Evolutionary conservation across 2,888 invertebrate species (phyloP).

Genomic region (Xylota segnis): DNA sequence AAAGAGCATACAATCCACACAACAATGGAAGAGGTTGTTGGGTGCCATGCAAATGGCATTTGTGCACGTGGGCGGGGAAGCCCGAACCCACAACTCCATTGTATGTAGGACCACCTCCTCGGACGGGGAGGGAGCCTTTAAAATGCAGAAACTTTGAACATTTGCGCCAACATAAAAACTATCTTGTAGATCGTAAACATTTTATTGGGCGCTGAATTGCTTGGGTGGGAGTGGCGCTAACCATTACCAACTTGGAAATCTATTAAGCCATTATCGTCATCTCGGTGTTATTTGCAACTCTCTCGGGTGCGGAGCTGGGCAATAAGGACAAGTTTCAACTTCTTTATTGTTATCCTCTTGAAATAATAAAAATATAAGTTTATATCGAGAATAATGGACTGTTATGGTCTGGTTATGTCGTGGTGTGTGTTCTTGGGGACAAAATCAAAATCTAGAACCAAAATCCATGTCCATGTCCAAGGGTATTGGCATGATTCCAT

Average conservation of each 20-base stretch:
- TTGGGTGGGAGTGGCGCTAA: slow-evolving; percentile 38
- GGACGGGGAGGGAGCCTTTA: slow-evolving; percentile 1
- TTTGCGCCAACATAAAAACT: slow-evolving; percentile 62
- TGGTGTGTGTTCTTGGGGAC: no score
- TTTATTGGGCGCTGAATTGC: slow-evolving; percentile 55
- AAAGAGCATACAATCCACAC: slow-evolving; percentile 22
- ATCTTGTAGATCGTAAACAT: slow-evolving; percentile 67
- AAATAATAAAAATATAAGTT: slow-evolving; percentile 25
- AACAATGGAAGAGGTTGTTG: slow-evolving; percentile 13
- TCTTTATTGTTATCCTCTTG: slow-evolving; percentile 20
- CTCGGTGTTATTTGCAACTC: background rate
- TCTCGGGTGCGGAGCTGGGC: background rate
- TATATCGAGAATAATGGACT: slow-evolving; percentile 39
- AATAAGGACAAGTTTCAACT: background rate
- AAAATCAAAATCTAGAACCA: no score
- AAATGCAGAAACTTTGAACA: slow-evolving; percentile 41
- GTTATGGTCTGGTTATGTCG: slow-evolving; percentile 1
- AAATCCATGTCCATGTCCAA: no score
- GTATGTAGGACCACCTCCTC: slow-evolving; percentile 28
- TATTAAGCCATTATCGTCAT: slow-evolving; percentile 59
- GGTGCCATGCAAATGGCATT: background rate
- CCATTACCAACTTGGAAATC: slow-evolving; percentile 37
- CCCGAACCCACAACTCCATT: slow-evolving; percentile 7
- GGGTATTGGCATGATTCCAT: no score
- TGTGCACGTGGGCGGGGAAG: slow-evolving; percentile 6